These are phyloP conservation scores for Ochropleura plecta DNA, from an alignment of 2,888 invertebrate species.

Conservation along the genomic window DNA sequence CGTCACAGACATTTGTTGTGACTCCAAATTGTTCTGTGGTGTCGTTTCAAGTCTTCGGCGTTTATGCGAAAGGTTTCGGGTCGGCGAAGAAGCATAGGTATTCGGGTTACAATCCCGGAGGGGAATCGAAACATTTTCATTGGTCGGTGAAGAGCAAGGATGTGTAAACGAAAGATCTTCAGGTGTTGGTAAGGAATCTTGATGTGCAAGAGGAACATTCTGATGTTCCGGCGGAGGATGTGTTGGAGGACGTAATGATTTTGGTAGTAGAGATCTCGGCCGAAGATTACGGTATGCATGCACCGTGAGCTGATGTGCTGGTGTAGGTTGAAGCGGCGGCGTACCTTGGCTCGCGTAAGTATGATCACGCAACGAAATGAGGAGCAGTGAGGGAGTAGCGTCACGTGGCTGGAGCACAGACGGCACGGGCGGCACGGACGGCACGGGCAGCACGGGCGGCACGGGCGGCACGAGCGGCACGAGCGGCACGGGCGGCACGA, in stretches of 20 bases:
- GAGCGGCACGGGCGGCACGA: too few relatives aligned
- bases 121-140: too few relatives aligned
- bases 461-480: too few relatives aligned
- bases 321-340: not conserved
- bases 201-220: not conserved
- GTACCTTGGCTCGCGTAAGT: not conserved
- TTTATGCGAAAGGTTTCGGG: too few relatives aligned
- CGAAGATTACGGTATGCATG: not conserved
- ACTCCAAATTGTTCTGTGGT: not conserved
- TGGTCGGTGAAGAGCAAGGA: too few relatives aligned
- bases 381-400: not conserved
- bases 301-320: not conserved
- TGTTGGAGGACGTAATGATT: not conserved
- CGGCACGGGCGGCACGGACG: too few relatives aligned
- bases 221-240: not conserved
- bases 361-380: not conserved
- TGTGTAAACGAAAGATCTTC: too few relatives aligned
- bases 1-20: not conserved
- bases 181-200: not conserved
- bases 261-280: not conserved
- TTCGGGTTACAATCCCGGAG: too few relatives aligned
- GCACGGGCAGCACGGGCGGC: too few relatives aligned
- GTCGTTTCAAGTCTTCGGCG: not conserved
- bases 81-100: too few relatives aligned
- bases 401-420: not conserved